phyloP scores from a whole-genome alignment of 2,113 vertebrate genomes.

The Cricetomys ansorgei region DNA sequence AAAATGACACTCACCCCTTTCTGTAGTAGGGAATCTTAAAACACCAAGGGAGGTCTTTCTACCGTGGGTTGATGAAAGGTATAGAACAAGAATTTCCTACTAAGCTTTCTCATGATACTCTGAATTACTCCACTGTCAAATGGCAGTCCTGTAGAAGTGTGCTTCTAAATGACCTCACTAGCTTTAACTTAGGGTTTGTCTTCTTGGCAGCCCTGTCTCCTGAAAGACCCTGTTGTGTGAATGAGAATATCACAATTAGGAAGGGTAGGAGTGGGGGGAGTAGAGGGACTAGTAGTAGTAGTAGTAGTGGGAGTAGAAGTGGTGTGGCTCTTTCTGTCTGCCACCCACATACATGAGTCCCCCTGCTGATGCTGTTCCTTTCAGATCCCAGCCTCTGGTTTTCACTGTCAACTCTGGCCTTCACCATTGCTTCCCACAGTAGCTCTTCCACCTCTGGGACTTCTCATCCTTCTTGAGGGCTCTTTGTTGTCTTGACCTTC shows the following conservation, averaged over 20 bases:
- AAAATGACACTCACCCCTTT: background rate
- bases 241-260: background rate
- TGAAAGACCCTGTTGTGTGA: slow-evolving; percentile 4
- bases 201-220: background rate
- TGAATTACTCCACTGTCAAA: slow-evolving; percentile 46
- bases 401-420: background rate
- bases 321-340: background rate
- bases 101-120: slow-evolving; percentile 36
- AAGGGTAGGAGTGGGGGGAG: too few species aligned
- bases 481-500: slow-evolving; percentile 43
- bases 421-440: background rate
- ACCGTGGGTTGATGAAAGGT: background rate
- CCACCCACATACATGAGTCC: background rate
- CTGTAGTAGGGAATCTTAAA: background rate
- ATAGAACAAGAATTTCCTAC: slow-evolving; percentile 47
- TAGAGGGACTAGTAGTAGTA: too few species aligned
- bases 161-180: background rate
- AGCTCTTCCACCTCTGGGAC: background rate
- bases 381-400: background rate
- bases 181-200: background rate
- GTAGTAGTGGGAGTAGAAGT: background rate
- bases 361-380: background rate
- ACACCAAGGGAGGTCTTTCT: slow-evolving; percentile 2
- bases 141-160: background rate
- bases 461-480: background rate